Evolutionary conservation across 2,888 invertebrate species (phyloP), one percentile per base, ranked within the genome.

Genomic region (Tachina grossa): DNA sequence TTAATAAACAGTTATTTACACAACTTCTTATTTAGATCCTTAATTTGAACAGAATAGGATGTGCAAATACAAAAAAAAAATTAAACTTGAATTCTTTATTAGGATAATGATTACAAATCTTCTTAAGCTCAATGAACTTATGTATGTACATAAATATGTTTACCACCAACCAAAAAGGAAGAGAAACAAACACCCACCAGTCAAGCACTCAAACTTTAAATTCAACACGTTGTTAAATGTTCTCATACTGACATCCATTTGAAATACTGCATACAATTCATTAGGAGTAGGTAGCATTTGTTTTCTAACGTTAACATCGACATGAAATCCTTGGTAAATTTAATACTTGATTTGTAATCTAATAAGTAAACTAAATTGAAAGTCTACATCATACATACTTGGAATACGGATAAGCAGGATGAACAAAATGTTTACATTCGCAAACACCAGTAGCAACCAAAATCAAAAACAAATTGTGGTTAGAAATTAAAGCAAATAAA

Each of bases 71-170:
- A 77, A 77, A 72, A 41, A 79, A 43, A 71, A 83, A 83, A 75
- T 78, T 76, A 83, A 79, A 77, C 59, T 75, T 82, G 69, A 72
- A 66, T 85, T 71, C 53, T 74, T 79, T 65, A 75, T 74, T 63
- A 74, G 83, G 78, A 85, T 85, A 85, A 85, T 85, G 85, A 85
- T 85, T 85, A 85, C 85, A 85, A 85, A 85, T 85, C 83, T 79
- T 69, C 79, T 79, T 83, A 75, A 59, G 41, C 49, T 45, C 72
- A 74, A 63, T 59, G 66, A 80, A 71, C 49, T 72, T 47, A n/a
- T 31, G 4, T 74, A 31, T 31, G 31, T 31, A 31, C 31, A 31
- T 31, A 31, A 31, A 31, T 31, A 31, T 8, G n/a, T 43, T n/a
- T 47, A 49, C 45, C 65, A 78, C 59, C 59, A 59, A 68, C 8